Evolutionary conservation across 2,113 vertebrate species (phyloP).

Genomic region (Pseudorasbora parva): DNA sequence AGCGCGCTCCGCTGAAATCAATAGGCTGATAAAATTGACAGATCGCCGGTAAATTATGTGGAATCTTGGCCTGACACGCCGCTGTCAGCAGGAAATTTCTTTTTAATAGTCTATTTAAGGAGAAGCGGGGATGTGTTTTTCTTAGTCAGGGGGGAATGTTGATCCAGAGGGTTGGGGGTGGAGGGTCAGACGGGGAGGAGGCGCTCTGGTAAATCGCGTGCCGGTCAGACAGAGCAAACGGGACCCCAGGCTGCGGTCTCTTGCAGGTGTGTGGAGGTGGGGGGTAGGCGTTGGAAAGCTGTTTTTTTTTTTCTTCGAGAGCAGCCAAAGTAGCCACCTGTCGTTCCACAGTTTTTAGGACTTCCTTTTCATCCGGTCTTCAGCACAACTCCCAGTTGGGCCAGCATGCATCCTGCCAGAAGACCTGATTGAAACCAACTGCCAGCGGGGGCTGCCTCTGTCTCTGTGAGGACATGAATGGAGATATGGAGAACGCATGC

Average conservation of each 20-base stretch:
- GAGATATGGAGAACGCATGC: constrained; percentile 17
- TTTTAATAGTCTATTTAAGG: constrained; percentile 65
- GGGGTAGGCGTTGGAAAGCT: constrained; percentile 21
- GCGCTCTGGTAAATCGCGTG: constrained; percentile 45
- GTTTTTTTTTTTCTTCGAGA: constrained; percentile 27
- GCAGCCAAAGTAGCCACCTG: constrained; percentile 67
- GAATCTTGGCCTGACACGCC: constrained; percentile 61
- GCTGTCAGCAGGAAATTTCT: constrained; percentile 70
- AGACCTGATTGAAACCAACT: constrained; percentile 72
- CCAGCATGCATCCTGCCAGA: constrained; percentile 62
- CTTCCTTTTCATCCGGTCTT: constrained; percentile 72
- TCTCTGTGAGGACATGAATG: not conserved
- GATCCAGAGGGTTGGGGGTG: constrained; percentile 57
- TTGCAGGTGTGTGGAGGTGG: constrained; percentile 42
- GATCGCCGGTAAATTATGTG: constrained; percentile 60
- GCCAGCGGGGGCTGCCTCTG: constrained; percentile 55
- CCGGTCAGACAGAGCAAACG: constrained; percentile 46
- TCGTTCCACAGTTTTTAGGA: constrained; percentile 67
- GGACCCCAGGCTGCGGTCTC: constrained; percentile 39
- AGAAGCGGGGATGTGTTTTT: constrained; percentile 64
- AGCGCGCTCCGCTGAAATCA: constrained; percentile 56
- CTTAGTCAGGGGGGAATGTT: constrained; percentile 64
- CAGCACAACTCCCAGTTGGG: constrained; percentile 65
- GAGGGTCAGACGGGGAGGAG: constrained; percentile 51
- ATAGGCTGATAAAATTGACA: constrained; percentile 65